phyloP scores from a whole-genome alignment of 1,140 invertebrate species.

The Microplitis demolitor region DNA sequence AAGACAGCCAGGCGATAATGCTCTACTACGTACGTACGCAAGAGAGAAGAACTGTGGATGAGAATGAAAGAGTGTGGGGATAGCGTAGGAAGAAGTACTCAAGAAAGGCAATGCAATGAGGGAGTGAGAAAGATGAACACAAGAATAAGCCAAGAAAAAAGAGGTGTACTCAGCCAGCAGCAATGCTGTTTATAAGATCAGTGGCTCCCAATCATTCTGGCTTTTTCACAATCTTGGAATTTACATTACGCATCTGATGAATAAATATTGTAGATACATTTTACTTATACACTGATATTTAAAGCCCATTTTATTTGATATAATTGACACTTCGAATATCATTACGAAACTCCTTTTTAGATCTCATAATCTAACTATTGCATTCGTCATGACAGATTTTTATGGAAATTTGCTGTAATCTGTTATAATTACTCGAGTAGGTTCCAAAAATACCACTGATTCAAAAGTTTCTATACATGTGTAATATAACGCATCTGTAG shows the following conservation, averaged over 20 bases:
- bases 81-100: slow-evolving; percentile 31
- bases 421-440: too few species aligned
- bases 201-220: slow-evolving; percentile 37
- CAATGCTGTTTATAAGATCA: slow-evolving; percentile 46
- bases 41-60: neutral
- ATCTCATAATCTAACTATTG: too few species aligned
- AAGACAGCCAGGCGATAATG: slow-evolving; percentile 8
- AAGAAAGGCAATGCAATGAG: slow-evolving; percentile 28
- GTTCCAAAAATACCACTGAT: too few species aligned
- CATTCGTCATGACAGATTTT: too few species aligned
- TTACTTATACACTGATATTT: too few species aligned
- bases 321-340: too few species aligned
- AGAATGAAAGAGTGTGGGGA: neutral
- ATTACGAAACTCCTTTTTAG: too few species aligned
- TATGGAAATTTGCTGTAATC: too few species aligned
- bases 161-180: slow-evolving; percentile 36
- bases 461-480: too few species aligned
- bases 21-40: neutral
- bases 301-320: too few species aligned
- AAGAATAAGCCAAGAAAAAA: neutral
- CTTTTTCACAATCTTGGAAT: neutral
- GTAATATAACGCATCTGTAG: too few species aligned
- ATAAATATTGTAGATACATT: neutral
- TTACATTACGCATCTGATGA: neutral
- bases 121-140: slow-evolving; percentile 14